Conservation (phyloP, 2,113 vertebrate genomes). For the Syngnathoides biaculeatus region DNA sequence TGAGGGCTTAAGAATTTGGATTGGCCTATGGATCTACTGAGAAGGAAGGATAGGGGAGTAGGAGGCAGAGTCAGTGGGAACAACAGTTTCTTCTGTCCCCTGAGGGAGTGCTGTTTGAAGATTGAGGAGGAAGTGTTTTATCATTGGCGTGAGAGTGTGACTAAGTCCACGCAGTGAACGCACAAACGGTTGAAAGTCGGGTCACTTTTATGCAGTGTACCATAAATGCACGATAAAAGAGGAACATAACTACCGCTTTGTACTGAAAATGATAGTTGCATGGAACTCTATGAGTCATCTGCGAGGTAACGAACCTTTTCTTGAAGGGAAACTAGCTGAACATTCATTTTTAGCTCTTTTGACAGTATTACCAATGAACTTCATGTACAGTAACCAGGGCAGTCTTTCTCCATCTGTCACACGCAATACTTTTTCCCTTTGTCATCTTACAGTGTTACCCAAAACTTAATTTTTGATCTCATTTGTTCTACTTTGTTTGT, state of each 20-base stretch:
- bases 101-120: constrained; percentile 44
- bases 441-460: too few relatives aligned
- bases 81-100: constrained; percentile 55
- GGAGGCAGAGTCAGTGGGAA: constrained; percentile 28
- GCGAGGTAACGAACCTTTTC: not conserved
- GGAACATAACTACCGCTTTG: constrained; percentile 47
- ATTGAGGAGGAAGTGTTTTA: constrained; percentile 38
- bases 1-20: constrained; percentile 22
- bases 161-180: not conserved
- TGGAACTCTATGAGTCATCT: not conserved
- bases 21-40: constrained; percentile 33
- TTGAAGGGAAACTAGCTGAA: not conserved
- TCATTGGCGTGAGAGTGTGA: constrained; percentile 10
- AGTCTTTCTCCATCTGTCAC: too few relatives aligned
- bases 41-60: constrained; percentile 5
- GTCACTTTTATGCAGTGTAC: constrained; percentile 11
- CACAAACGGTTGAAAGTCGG: constrained; percentile 1
- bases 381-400: too few relatives aligned
- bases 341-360: not conserved
- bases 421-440: too few relatives aligned
- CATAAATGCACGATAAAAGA: constrained; percentile 48
- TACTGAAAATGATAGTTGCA: constrained; percentile 31
- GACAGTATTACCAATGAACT: too few relatives aligned
- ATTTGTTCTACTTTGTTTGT: too few relatives aligned
- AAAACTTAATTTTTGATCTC: too few relatives aligned